Conservation (phyloP, 1,140 invertebrate genomes). For the Homalodisca vitripennis region DNA sequence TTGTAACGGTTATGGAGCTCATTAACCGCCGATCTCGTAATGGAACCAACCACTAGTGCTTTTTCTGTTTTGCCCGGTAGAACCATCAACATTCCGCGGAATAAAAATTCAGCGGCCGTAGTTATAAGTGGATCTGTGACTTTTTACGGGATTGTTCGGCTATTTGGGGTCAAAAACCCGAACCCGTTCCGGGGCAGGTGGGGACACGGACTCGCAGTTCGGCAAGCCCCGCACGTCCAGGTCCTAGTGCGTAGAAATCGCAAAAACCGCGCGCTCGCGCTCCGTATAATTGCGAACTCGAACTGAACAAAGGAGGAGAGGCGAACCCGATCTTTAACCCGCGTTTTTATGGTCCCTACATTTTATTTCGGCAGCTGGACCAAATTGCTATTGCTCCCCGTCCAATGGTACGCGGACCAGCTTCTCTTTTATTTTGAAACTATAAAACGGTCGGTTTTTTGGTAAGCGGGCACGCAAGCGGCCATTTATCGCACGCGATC, state of each 20-base stretch:
- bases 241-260: neutral
- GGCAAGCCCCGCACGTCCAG: neutral
- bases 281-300: slow-evolving; percentile 11
- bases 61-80: no score
- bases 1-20: no score
- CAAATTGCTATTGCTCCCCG: neutral
- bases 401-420: neutral
- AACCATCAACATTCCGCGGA: no score
- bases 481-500: neutral
- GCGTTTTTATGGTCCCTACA: neutral
- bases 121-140: no score
- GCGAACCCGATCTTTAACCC: slow-evolving; percentile 6
- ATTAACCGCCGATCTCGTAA: no score
- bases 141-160: no score
- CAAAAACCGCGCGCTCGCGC: neutral
- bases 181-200: neutral
- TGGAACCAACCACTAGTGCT: no score
- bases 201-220: neutral
- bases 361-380: slow-evolving; percentile 20
- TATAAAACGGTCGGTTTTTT: slow-evolving; percentile 12
- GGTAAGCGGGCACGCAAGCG: neutral
- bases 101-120: no score
- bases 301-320: neutral
- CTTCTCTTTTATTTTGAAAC: slow-evolving; percentile 7
- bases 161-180: neutral